phyloP scores from a whole-genome alignment of 2,113 vertebrate species.

The Podocnemis expansa region DNA sequence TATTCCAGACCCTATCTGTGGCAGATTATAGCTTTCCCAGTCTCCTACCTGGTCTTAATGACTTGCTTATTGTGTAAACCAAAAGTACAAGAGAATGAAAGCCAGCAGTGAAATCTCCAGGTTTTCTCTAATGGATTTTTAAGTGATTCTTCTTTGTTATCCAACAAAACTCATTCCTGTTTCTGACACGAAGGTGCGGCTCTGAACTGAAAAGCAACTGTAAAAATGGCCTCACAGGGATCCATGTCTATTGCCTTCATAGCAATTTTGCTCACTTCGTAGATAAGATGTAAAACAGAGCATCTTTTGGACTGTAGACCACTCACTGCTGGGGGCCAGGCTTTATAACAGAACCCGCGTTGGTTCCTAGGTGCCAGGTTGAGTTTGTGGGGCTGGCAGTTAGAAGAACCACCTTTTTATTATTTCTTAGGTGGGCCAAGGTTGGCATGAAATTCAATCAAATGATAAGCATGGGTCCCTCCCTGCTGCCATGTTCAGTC shows the following conservation, averaged over 20 bases:
- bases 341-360: neutral
- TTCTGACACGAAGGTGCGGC: neutral
- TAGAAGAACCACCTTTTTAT: neutral
- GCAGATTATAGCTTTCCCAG: neutral
- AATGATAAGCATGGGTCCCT: neutral
- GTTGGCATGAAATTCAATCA: neutral
- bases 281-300: neutral
- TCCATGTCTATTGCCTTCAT: neutral
- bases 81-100: neutral
- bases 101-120: neutral
- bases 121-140: neutral
- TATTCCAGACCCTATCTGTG: neutral
- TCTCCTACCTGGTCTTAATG: neutral
- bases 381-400: neutral
- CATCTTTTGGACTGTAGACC: neutral
- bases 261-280: too few species aligned
- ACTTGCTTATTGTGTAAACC: neutral
- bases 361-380: neutral
- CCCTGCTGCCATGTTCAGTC: neutral
- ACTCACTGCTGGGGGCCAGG: neutral
- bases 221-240: neutral
- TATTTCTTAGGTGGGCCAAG: neutral
- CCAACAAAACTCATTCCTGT: neutral
- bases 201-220: neutral
- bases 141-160: neutral